Evolutionary conservation across 2,888 invertebrate genomes (phyloP).

Genomic region (Leptura quadrifasciata): DNA sequence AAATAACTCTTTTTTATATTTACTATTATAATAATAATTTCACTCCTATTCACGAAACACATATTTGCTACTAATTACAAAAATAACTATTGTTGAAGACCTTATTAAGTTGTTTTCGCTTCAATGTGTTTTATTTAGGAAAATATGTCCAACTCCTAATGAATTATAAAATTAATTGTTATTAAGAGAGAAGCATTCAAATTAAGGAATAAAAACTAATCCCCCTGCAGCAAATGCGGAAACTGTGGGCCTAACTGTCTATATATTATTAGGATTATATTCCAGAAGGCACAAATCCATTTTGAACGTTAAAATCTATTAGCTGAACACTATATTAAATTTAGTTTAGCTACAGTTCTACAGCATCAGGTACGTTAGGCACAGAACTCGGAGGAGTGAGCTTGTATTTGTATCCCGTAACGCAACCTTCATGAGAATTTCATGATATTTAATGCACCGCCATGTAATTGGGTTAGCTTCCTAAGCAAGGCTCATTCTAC

Average conservation of each 20-base stretch:
- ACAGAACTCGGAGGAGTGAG: conserved; percentile 9
- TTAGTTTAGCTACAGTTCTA: conserved; percentile 22
- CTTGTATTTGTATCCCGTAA: conserved; percentile 31
- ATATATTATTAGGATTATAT: conserved; percentile 14
- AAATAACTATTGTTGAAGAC: no score
- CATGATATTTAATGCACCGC: conserved; percentile 73
- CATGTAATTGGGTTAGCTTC: conserved; percentile 70
- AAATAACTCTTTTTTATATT: no score
- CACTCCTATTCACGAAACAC: no score
- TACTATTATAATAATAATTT: no score
- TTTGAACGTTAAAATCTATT: conserved; percentile 22
- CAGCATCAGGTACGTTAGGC: conserved; percentile 28
- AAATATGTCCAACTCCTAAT: neutral
- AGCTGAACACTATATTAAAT: conserved; percentile 26
- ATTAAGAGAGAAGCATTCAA: neutral
- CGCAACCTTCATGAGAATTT: conserved; percentile 71
- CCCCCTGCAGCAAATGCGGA: neutral
- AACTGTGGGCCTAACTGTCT: neutral
- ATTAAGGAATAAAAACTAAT: neutral
- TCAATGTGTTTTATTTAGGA: neutral
- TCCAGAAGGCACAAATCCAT: conserved; percentile 3
- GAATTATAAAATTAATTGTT: neutral
- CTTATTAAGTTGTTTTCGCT: neutral
- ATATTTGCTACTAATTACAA: no score
- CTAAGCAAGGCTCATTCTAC: conserved; percentile 63